Base-by-base conservation (phyloP, 2,888 invertebrate genomes). In the Mimumesa dahlbomi region DNA sequence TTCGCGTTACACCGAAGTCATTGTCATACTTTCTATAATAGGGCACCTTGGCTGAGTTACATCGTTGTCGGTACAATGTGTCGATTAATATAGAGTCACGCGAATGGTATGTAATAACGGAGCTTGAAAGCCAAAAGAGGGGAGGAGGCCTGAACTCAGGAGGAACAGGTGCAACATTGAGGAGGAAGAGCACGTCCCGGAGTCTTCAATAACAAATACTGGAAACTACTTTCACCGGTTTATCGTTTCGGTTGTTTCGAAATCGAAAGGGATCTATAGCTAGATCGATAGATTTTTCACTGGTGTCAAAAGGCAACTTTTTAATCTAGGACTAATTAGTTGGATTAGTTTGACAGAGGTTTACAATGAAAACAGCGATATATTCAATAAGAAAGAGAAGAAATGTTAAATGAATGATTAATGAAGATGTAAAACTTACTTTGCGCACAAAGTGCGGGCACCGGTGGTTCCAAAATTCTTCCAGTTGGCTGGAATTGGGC, bases 391-490 rank as follows among this genome's bases (percentile, higher is more conserved):
- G n/a, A n/a, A n/a, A n/a, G n/a, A n/a, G n/a, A n/a, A n/a, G n/a
- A n/a, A n/a, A n/a, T n/a, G n/a, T n/a, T n/a, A n/a, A n/a, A n/a
- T n/a, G n/a, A n/a, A n/a, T n/a, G n/a, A n/a, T n/a, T n/a, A n/a
- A n/a, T n/a, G n/a, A n/a, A n/a, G n/a, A n/a, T n/a, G 19, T 7
- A 7, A 14, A 5, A 83, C 86, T 94, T 91, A 94, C 96, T 92
- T 88, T 95, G 94, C 13, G 95, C 94, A 84, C 96, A 96, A 43
- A 93, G 91, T 18, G 92, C 91, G 13, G 96, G 95, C 66, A 94
- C 92, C 2, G 96, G 96, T 9, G 95, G 93, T 88, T 96, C 96
- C 82, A 96, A 89, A 84, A 94, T 93, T 77, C 95, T 92, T 25
- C 95, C 95, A 84, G 94, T 94, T 56, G 93, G 93, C 74, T 87